Evolutionary conservation across 2,113 vertebrate species (phyloP), one percentile per base, ranked within the genome.

Genomic region (Halcyon malimbica): DNA sequence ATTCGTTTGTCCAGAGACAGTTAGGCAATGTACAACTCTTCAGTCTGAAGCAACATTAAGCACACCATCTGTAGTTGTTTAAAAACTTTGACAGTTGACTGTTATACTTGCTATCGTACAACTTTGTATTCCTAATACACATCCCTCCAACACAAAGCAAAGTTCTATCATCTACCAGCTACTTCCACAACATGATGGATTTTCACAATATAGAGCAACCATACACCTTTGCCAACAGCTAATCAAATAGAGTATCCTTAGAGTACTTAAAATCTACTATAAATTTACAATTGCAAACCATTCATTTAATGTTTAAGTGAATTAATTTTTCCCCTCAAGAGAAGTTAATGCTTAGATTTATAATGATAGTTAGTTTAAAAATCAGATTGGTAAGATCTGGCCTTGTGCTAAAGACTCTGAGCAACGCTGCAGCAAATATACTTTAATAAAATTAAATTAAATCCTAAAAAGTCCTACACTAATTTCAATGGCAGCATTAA

Each of bases 151-250:
- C 46, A 51, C 7, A n/a, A 31, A 83, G 41, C 6, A 6, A 86
- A 69, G 10, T 59, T 88, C 35, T 15, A 23, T 20, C 57, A 42
- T 23, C 28, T 31, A 76, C 57, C 48, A 71, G 16, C 48, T 31
- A 74, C 3, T 3, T 83, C 29, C 10, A 29, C 28, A 93, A 50
- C 15, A 60, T 0, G 0, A 48, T 16, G 12, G 28, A 33, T 50
- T 59, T 69, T 50, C 41, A 77, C 31, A 63, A 50, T 28, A 56
- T 9, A 46, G 2, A 57, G 24, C 31, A 90, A 84, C 81, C 25
- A 59, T 2, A 26, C 0, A 25, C 19, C 25, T 65, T 67, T 56
- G 18, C n/a, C 0, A 0, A 85, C 1, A 9, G 28, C n/a, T 67
- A 68, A 65, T 50, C 11, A 90, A 79, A 54, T 29, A 48, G 7